phyloP scores from a whole-genome alignment of 2,888 invertebrate species.

The Shargacucullia verbasci region DNA sequence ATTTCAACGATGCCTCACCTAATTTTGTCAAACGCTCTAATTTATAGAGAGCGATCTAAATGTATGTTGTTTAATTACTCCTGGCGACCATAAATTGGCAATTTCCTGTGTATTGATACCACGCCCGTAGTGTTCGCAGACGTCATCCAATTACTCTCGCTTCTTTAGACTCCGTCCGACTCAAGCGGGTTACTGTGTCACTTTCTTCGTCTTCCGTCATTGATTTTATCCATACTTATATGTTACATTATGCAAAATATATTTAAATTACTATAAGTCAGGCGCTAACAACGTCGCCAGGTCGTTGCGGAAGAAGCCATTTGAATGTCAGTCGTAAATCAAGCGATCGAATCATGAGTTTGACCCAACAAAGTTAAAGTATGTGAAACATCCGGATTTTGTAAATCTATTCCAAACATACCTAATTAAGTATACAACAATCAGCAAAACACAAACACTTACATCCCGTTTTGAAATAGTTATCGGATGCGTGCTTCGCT shows the following conservation, averaged over 20 bases:
- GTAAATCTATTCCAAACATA: slow-evolving; percentile 6
- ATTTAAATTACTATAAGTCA: slow-evolving; percentile 35
- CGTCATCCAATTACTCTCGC: slow-evolving; percentile 77
- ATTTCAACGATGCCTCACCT: slow-evolving; percentile 63
- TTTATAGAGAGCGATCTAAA: slow-evolving; percentile 35
- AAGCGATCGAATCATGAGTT: slow-evolving; percentile 11
- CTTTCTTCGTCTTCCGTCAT: slow-evolving; percentile 77
- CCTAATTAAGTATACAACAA: background rate
- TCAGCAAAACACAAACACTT: slow-evolving; percentile 15
- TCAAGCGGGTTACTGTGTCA: slow-evolving; percentile 79
- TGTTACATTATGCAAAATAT: slow-evolving; percentile 45
- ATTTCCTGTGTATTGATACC: slow-evolving; percentile 41
- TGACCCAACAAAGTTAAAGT: slow-evolving; percentile 13
- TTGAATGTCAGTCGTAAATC: slow-evolving; percentile 24
- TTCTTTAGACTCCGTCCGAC: slow-evolving; percentile 67
- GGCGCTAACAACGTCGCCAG: slow-evolving; percentile 13
- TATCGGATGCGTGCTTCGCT: slow-evolving; percentile 33
- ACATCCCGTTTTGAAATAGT: slow-evolving; percentile 26
- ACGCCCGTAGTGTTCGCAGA: slow-evolving; percentile 50
- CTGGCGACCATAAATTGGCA: slow-evolving; percentile 25
- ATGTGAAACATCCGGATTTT: background rate
- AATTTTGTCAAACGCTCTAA: slow-evolving; percentile 56
- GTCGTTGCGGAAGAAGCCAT: slow-evolving; percentile 18
- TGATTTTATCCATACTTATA: slow-evolving; percentile 57
- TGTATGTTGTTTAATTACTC: slow-evolving; percentile 22